Base-by-base conservation (phyloP, 2,888 invertebrate genomes). In the Exephanes ischioxanthus region DNA sequence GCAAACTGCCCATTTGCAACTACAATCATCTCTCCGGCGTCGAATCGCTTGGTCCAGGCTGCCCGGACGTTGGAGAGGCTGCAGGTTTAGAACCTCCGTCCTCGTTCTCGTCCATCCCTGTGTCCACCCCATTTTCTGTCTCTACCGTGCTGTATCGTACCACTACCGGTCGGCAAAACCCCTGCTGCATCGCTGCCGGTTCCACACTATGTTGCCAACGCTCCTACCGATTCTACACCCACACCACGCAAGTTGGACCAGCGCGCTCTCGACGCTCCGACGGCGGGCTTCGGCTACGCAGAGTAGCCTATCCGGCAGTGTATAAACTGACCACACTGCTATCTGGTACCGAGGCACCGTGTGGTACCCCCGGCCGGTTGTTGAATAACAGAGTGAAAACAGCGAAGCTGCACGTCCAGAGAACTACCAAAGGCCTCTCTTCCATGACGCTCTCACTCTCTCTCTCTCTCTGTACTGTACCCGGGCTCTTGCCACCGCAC, bases 1-100 rank as follows among this genome's bases (percentile, higher is more conserved):
- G 93, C 93, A 93, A 93, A 93, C 93, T 92, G 92, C 92, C 93
- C 93, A 93, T 93, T 93, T 93, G 93, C 92, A 93, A 93, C 92
- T 93, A 93, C 93, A 93, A 93, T 93, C 93, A 93, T 93, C 93
- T 93, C 92, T 89, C 83, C 53, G 68, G 90, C 91, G 90, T 91
- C 89, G 92, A 91, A 90, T 90, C 90, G 90, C 91, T 76, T 85
- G 77, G 85, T 58, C 86, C 75, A 61, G 79, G 53, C 72, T 72
- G 16, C 33, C 80, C 67, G 71, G 61, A 41, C 83, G 75, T 76
- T 82, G 72, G 83, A 67, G 76, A 55, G 73, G 75, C 67, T 77
- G 67, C 67, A 76, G 67, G 63, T 66, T 51, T 30, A 9, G 19
- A 66, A 63, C 48, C 75, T 75, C 30, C 14, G 61, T 61, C 11